phyloP scores from a whole-genome alignment of 2,113 vertebrate genomes.

The Dolichallabes microphthalmus region DNA sequence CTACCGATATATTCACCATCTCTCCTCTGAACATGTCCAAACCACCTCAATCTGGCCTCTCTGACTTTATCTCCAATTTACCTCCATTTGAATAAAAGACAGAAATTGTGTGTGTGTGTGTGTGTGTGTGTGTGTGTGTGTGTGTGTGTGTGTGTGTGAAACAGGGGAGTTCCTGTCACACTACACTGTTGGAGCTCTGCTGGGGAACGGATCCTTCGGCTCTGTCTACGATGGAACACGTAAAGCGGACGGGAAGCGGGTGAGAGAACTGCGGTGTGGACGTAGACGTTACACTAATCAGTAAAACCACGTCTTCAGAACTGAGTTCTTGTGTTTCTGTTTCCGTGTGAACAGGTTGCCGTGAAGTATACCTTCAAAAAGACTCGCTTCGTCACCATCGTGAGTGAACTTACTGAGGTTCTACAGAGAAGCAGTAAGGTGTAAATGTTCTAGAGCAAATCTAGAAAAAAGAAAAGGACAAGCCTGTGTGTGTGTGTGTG shows the following conservation, averaged over 20 bases:
- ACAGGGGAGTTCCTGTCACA: neutral
- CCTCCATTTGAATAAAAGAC: too few species aligned
- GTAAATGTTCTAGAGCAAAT: too few species aligned
- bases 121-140: too few species aligned
- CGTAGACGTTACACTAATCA: neutral
- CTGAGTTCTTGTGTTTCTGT: neutral
- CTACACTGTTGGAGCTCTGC: neutral
- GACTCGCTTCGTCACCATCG: slow-evolving; percentile 51
- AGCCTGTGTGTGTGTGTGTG: too few species aligned
- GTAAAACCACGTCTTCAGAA: neutral
- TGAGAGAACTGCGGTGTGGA: neutral
- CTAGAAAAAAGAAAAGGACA: too few species aligned
- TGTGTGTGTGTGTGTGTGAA: neutral
- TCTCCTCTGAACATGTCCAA: too few species aligned
- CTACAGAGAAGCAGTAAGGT: neutral
- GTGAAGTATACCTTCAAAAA: slow-evolving; percentile 58
- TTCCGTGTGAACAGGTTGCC: slow-evolving; percentile 57
- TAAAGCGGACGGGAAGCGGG: neutral
- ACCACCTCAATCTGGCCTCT: too few species aligned
- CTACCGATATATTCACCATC: too few species aligned
- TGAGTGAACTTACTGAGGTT: slow-evolving; percentile 37
- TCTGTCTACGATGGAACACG: neutral
- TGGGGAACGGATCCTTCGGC: neutral
- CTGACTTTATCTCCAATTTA: too few species aligned
- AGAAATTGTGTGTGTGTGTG: too few species aligned